Evolutionary conservation across 2,888 invertebrate species (phyloP).

Genomic region (Eumerus sabulonum): DNA sequence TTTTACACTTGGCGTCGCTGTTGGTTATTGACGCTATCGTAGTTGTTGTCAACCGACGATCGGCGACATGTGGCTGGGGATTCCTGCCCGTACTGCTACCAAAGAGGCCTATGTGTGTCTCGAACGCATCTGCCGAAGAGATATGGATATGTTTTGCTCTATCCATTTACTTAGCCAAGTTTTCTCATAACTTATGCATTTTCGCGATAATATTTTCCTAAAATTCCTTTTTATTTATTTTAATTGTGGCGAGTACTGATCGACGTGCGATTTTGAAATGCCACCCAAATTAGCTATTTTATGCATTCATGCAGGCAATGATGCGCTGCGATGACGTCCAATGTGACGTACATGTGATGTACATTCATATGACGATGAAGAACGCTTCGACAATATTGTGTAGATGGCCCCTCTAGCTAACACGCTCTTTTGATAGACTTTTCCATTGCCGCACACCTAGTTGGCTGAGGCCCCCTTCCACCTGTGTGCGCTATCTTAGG

Average conservation of each 20-base stretch:
- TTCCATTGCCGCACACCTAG: too few relatives aligned
- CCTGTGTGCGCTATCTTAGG: too few relatives aligned
- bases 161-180: not conserved
- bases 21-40: conserved; percentile 3
- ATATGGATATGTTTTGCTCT: conserved; percentile 6
- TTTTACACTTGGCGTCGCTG: conserved; percentile 4
- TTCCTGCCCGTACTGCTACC: conserved; percentile 15
- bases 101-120: conserved; percentile 17
- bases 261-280: conserved; percentile 47
- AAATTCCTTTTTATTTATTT: conserved; percentile 47
- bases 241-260: conserved; percentile 34
- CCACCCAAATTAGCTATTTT: conserved; percentile 51
- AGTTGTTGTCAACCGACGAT: not conserved
- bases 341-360: too few relatives aligned
- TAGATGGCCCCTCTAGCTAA: too few relatives aligned
- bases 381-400: too few relatives aligned
- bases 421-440: too few relatives aligned
- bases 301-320: conserved; percentile 18
- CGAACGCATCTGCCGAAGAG: conserved; percentile 12
- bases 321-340: conserved; percentile 27
- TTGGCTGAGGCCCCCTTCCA: too few relatives aligned
- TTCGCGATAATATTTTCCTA: conserved; percentile 45
- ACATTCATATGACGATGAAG: too few relatives aligned
- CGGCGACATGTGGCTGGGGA: conserved; percentile 16
- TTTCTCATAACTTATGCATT: conserved; percentile 54